Conservation (phyloP, 2,797 vertebrate genomes). For the Diceros bicornis region DNA sequence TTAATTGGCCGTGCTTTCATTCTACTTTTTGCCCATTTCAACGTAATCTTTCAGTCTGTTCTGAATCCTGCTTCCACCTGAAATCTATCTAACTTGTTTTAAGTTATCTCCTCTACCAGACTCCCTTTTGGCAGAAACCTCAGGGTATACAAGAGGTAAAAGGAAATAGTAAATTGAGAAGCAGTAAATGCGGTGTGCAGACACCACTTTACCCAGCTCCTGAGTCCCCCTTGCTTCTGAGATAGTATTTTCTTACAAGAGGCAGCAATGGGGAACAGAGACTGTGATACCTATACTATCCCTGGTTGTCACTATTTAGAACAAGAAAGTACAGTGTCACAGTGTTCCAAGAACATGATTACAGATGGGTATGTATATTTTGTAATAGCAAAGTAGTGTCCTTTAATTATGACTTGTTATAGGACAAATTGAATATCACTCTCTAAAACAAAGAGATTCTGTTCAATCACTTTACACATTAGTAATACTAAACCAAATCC, state of each 20-base stretch:
- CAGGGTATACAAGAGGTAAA: background rate
- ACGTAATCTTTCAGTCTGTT: background rate
- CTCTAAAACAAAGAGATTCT: slow-evolving; percentile 15
- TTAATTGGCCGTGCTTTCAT: background rate
- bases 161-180: background rate
- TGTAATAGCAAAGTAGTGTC: background rate
- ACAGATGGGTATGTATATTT: background rate
- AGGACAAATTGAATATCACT: background rate
- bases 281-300: background rate
- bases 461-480: background rate
- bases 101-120: background rate
- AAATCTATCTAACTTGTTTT: slow-evolving; percentile 27
- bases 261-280: background rate
- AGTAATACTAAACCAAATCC: slow-evolving; percentile 10
- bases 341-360: background rate
- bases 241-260: background rate
- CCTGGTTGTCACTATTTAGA: background rate
- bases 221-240: background rate
- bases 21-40: background rate
- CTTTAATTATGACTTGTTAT: slow-evolving; percentile 1
- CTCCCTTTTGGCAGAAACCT: background rate
- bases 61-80: background rate
- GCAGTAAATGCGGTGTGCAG: background rate
- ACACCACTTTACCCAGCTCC: background rate
- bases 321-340: background rate